These are phyloP conservation scores for Leptobrachium ailaonicum DNA, from an alignment of 2,113 vertebrate genomes.

Conservation along the genomic window DNA sequence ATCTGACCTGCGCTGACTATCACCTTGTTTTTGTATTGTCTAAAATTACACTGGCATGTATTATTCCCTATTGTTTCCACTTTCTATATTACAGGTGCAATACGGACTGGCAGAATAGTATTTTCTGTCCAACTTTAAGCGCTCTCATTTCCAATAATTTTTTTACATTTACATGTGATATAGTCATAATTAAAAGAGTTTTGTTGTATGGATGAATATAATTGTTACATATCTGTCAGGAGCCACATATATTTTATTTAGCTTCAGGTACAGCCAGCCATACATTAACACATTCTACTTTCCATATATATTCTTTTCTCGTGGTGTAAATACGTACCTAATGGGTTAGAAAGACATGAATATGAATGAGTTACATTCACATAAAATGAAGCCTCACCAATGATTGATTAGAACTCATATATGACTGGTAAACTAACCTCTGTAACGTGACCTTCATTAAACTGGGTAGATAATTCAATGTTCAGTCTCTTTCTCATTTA, in stretches of 20 bases:
- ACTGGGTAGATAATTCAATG: not conserved
- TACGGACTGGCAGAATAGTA: too few relatives aligned
- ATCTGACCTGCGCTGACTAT: too few relatives aligned
- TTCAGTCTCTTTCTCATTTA: not conserved
- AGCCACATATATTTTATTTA: constrained; percentile 3
- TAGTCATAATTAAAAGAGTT: constrained; percentile 8
- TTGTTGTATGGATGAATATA: constrained; percentile 9
- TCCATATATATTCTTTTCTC: constrained; percentile 23
- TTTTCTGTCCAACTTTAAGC: too few relatives aligned
- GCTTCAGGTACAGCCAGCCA: constrained; percentile 7
- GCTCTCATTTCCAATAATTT: too few relatives aligned
- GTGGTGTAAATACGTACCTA: constrained; percentile 29
- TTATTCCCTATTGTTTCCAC: too few relatives aligned
- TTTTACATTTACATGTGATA: too few relatives aligned
- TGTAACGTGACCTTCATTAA: constrained; percentile 14
- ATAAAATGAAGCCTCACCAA: constrained; percentile 24
- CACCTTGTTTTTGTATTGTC: too few relatives aligned
- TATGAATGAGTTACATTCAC: constrained; percentile 34
- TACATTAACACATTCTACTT: constrained; percentile 30
- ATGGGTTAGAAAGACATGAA: constrained; percentile 32
- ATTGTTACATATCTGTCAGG: constrained; percentile 14
- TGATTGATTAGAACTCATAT: constrained; percentile 3
- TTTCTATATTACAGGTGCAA: too few relatives aligned
- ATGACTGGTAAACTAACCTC: constrained; percentile 21
- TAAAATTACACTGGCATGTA: too few relatives aligned